phyloP scores from a whole-genome alignment of 2,797 vertebrate genomes.

The Acanthornis magna region DNA sequence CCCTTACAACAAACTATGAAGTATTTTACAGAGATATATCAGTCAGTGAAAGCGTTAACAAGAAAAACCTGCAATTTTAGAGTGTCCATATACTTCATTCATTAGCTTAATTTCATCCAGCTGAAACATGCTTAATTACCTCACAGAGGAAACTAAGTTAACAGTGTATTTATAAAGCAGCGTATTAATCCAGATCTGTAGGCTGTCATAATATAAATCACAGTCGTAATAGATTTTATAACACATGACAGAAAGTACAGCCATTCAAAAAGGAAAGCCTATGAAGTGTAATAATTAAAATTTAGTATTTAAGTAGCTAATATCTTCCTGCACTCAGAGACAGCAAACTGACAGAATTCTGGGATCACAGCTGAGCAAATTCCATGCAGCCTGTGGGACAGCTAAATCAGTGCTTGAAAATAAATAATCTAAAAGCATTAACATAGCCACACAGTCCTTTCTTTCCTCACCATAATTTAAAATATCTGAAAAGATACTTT shows the following conservation, averaged over 20 bases:
- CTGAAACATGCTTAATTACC: background rate
- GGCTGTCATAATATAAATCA: background rate
- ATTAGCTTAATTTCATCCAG: background rate
- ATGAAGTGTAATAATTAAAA: background rate
- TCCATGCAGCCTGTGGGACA: background rate
- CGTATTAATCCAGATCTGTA: background rate
- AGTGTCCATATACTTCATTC: background rate
- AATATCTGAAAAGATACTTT: background rate
- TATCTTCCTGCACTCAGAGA: background rate
- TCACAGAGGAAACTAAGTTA: background rate
- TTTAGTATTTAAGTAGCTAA: background rate
- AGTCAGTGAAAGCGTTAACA: background rate
- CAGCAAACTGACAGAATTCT: background rate
- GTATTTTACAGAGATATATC: background rate
- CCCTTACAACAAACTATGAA: background rate
- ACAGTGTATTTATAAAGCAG: background rate
- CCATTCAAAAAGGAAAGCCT: background rate
- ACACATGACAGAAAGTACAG: rapidly evolving
- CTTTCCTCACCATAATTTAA: background rate
- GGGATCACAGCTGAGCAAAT: background rate
- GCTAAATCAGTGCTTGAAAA: background rate
- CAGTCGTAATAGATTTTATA: background rate
- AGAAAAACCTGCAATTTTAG: background rate
- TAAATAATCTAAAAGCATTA: background rate
- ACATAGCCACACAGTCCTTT: background rate